phyloP scores from a whole-genome alignment of 1,140 invertebrate genomes.

The Diorhabda carinulata region DNA sequence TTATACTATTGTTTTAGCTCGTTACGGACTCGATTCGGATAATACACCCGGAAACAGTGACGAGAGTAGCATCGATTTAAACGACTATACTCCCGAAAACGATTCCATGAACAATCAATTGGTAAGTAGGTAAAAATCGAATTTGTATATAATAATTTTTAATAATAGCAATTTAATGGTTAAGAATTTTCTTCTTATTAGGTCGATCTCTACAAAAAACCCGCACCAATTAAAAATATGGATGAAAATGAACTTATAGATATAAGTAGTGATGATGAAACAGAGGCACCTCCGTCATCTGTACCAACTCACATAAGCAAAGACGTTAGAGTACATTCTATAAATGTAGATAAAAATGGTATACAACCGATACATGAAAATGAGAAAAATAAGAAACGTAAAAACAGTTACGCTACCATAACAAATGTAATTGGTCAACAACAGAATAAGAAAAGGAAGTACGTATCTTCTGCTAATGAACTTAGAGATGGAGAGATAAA shows the following conservation, averaged over 20 bases:
- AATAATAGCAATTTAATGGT: too few relatives aligned
- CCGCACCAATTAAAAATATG: slow-evolving; percentile 24
- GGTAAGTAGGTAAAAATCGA: slow-evolving; percentile 11
- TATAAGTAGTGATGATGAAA: slow-evolving; percentile 44
- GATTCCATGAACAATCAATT: slow-evolving; percentile 40
- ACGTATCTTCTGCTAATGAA: background rate
- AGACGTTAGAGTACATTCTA: background rate
- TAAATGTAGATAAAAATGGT: slow-evolving; percentile 6
- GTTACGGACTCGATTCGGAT: slow-evolving; percentile 40
- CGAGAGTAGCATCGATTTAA: slow-evolving; percentile 45
- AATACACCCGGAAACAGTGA: slow-evolving; percentile 48
- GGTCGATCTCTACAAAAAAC: slow-evolving; percentile 32
- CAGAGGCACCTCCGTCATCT: background rate
- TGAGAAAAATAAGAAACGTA: slow-evolving; percentile 8
- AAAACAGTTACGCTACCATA: background rate
- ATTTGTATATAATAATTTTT: too few relatives aligned
- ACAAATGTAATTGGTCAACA: background rate
- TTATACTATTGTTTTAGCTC: slow-evolving; percentile 51
- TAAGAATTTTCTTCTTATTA: background rate
- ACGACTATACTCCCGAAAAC: slow-evolving; percentile 16
- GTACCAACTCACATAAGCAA: background rate
- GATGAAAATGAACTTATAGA: slow-evolving; percentile 45
- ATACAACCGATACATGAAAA: slow-evolving; percentile 3
- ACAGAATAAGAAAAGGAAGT: slow-evolving; percentile 11
- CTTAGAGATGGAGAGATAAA: background rate